Conservation (phyloP, 2,113 vertebrate species). For the Misgurnus mizolepis region DNA sequence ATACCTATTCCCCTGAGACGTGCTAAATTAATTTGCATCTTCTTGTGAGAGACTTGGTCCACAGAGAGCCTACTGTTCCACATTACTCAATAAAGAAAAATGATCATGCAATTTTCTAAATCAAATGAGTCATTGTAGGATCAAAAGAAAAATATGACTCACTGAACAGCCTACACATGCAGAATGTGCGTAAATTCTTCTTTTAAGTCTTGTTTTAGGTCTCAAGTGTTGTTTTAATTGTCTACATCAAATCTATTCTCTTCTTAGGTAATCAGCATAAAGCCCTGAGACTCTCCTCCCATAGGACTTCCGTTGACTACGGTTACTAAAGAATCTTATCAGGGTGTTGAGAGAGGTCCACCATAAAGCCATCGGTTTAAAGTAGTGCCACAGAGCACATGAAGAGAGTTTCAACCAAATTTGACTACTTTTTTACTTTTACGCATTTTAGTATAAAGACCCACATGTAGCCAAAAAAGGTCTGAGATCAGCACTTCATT, state of each 20-base stretch:
- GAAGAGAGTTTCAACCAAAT: constrained; percentile 2
- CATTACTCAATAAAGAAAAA: constrained; percentile 7
- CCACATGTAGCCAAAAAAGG: not conserved
- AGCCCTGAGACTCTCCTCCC: constrained; percentile 8
- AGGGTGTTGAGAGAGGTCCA: not conserved
- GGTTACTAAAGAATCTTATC: not conserved
- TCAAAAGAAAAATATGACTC: constrained; percentile 19
- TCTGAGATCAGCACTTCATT: constrained; percentile 2
- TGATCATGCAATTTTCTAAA: not conserved
- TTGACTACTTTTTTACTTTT: not conserved
- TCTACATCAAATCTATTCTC: not conserved
- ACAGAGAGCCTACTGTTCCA: constrained; percentile 1
- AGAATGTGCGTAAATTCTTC: not conserved
- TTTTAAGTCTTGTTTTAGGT: not conserved
- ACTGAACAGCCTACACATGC: not conserved
- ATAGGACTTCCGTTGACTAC: not conserved
- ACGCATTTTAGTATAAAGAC: not conserved
- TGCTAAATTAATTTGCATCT: constrained; percentile 47
- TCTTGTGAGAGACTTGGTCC: constrained; percentile 18
- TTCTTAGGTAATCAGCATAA: constrained; percentile 23
- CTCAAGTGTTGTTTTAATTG: too few relatives aligned
- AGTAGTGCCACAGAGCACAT: not conserved
- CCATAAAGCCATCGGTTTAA: constrained; percentile 27
- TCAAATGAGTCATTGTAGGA: constrained; percentile 11
- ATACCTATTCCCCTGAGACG: constrained; percentile 21